Base-by-base conservation (phyloP, 1,140 invertebrate species). In the Lucilia cuprina region DNA sequence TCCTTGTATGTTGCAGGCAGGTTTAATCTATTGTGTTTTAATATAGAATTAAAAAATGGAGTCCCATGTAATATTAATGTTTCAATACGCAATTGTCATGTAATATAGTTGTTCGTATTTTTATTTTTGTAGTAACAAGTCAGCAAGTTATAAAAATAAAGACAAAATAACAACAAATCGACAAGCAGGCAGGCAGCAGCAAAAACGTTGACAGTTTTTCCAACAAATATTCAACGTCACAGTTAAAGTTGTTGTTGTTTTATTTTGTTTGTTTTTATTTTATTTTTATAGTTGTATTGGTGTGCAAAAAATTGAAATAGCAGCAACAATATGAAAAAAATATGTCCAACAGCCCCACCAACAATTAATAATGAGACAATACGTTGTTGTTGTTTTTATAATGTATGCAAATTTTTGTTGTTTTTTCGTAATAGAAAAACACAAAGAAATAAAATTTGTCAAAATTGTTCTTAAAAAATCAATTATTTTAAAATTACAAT, bases 241-340 rank as follows among this genome's bases (percentile, higher is more conserved):
- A 77, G 74, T 41, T 34, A 80, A 80, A 50, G 77, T 80, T 80
- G 77, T 80, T 80, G 47, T 50, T 80, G 25, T 30, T 47, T 77
- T 77, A 8, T 41, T 49, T n/a, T 80, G 75, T 78, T 41, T 41
- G 41, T 41, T 41, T 41, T 60, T 17, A 60, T n/a, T 2, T n/a
- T 9, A 21, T 70, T 70, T 8, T 70, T 25, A 19, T 70, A 21
- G 19, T 25, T 2, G 5, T 70, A 25, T 7, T 70, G 17, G 21
- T 65, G 60, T 65, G n/a, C 60, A 65, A 65, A 65, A n/a, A 49
- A 17, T 30, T 30, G 25, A 30, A 30, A 30, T 17, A n/a, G 55
- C 55, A 60, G n/a, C 55, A 60, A 70, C 65, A 70, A 70, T 30
- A 30, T 30, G 25, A 30, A 30, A 30, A 7, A 19, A 70, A 70